These are phyloP conservation scores for Drosophila nikananu DNA, from an alignment of 1,140 invertebrate genomes.

Conservation along the genomic window DNA sequence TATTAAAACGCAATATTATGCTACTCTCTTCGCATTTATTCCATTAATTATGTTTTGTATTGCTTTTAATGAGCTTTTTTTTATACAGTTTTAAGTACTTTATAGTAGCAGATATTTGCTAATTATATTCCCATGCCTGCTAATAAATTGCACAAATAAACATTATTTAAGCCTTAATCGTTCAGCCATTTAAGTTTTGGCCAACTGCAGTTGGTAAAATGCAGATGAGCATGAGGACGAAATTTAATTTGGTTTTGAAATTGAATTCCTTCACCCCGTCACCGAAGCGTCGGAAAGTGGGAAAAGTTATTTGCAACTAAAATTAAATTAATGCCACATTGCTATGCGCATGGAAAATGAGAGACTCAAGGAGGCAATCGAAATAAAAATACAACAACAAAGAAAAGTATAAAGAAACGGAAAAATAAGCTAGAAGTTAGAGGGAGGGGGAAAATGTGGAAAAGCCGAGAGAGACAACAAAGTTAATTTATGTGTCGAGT, in stretches of 20 bases:
- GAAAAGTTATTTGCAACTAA: slow-evolving; percentile 42
- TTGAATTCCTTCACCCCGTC: slow-evolving; percentile 23
- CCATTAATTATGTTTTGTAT: neutral
- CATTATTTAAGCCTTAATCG: slow-evolving; percentile 13
- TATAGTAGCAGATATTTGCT: neutral
- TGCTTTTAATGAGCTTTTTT: neutral
- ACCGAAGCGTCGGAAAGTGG: slow-evolving; percentile 11
- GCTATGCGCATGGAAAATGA: slow-evolving; percentile 53
- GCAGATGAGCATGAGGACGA: neutral
- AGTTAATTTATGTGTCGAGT: slow-evolving; percentile 68
- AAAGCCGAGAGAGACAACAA: slow-evolving; percentile 28
- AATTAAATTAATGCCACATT: slow-evolving; percentile 66
- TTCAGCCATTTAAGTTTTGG: neutral
- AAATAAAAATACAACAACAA: slow-evolving; percentile 20
- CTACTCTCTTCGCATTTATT: neutral
- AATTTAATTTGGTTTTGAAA: slow-evolving; percentile 25
- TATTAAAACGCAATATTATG: neutral
- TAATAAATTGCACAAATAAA: slow-evolving; percentile 1
- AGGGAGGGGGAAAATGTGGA: neutral
- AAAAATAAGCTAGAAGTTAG: slow-evolving; percentile 1
- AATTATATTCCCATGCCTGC: neutral
- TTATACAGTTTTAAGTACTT: neutral
- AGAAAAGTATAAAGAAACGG: neutral
- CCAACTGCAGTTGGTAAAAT: slow-evolving; percentile 24
- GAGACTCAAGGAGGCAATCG: slow-evolving; percentile 21